phyloP scores from a whole-genome alignment of 1,140 invertebrate genomes.

The Leptinotarsa lineolata region DNA sequence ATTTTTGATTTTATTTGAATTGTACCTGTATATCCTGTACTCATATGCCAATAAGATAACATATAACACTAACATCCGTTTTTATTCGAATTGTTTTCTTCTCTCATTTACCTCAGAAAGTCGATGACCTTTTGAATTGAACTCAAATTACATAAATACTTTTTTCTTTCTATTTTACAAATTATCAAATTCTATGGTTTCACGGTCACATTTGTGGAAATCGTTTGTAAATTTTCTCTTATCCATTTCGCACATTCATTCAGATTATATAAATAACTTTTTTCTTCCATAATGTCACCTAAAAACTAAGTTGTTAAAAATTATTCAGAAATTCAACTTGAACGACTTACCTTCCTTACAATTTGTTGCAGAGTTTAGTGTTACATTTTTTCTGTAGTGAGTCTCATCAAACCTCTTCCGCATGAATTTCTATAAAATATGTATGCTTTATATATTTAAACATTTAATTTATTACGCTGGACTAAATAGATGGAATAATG shows the following conservation, averaged over 20 bases:
- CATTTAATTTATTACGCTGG: neutral
- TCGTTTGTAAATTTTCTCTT: conserved; percentile 11
- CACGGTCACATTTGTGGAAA: too few species aligned
- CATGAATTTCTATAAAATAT: conserved; percentile 12
- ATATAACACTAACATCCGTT: too few species aligned
- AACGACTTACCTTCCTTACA: neutral
- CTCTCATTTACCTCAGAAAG: too few species aligned
- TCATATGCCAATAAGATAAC: too few species aligned
- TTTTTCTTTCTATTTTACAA: too few species aligned
- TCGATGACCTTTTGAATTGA: too few species aligned
- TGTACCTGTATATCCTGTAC: too few species aligned
- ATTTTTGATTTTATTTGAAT: too few species aligned
- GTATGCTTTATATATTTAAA: neutral
- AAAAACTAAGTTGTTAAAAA: neutral
- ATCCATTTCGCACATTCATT: conserved; percentile 10
- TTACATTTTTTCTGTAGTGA: neutral
- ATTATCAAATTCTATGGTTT: too few species aligned
- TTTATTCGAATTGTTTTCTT: too few species aligned
- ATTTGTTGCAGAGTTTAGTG: neutral
- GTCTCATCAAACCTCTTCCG: conserved; percentile 13
- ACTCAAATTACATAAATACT: too few species aligned
- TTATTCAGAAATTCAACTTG: neutral
- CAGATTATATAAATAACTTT: conserved; percentile 4
- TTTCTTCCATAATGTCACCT: neutral
- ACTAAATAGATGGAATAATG: neutral